These are phyloP conservation scores for Onchidella celtica DNA, from an alignment of 2,888 invertebrate genomes.

Conservation along the genomic window DNA sequence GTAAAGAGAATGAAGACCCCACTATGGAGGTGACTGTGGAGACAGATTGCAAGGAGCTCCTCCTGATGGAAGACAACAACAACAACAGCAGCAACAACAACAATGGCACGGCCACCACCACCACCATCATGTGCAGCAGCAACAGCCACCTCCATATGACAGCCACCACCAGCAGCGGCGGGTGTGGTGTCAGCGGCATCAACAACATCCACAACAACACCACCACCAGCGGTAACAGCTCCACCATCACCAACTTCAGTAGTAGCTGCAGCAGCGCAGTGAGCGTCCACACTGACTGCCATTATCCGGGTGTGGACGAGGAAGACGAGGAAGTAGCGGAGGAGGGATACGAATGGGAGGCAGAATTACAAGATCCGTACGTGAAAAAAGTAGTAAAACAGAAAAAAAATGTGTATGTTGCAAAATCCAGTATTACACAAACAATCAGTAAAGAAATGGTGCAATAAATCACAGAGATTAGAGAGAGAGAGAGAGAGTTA, in stretches of 20 bases:
- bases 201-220: background rate
- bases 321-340: slow-evolving; percentile 72
- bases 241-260: slow-evolving; percentile 2
- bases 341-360: slow-evolving; percentile 85
- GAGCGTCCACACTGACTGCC: slow-evolving; percentile 25
- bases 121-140: background rate
- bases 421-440: no score
- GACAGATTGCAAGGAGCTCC: slow-evolving; percentile 58
- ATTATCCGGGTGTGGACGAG: slow-evolving; percentile 48
- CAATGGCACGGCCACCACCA: slow-evolving; percentile 12
- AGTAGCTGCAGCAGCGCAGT: slow-evolving; percentile 10
- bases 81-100: slow-evolving; percentile 47
- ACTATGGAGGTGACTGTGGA: slow-evolving; percentile 48
- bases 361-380: slow-evolving; percentile 87
- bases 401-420: background rate
- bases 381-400: background rate
- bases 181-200: background rate
- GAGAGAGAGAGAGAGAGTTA: background rate
- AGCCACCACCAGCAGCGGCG: slow-evolving; percentile 32
- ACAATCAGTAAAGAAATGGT: background rate
- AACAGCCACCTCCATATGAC: slow-evolving; percentile 8
- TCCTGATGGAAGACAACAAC: slow-evolving; percentile 57
- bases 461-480: background rate
- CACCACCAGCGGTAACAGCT: slow-evolving; percentile 5
- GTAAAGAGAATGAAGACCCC: slow-evolving; percentile 77